Percentiles rank a stretch among this genome's conserved stretches.
phyloP scores from a whole-genome alignment of 2,797 vertebrate species.

The Ctenopoma multispine region DNA sequence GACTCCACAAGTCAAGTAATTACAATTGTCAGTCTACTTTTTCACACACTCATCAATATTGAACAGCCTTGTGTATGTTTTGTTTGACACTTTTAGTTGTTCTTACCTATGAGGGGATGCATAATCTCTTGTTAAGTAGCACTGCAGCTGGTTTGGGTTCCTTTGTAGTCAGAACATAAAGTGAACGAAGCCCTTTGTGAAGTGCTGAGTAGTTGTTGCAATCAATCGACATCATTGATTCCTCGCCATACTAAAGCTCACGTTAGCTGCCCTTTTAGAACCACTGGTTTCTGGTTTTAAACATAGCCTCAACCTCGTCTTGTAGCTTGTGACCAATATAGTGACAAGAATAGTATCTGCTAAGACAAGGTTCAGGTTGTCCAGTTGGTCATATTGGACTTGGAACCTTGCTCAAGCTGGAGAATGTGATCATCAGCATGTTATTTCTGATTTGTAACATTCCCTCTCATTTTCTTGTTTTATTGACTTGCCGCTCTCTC shows the following conservation, averaged over 20 bases:
- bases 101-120: slow-evolving; percentile 1
- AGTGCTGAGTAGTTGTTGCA: slow-evolving; percentile 9
- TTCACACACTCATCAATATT: slow-evolving; percentile 1
- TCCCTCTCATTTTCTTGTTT: slow-evolving; percentile 44
- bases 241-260: background rate
- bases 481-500: too few relatives aligned
- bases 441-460: slow-evolving; percentile 11
- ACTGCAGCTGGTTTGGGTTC: background rate
- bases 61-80: slow-evolving; percentile 11
- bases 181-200: slow-evolving; percentile 14
- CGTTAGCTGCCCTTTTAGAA: slow-evolving; percentile 8
- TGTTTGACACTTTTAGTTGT: slow-evolving; percentile 12
- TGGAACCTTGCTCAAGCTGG: background rate
- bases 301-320: background rate
- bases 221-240: slow-evolving; percentile 27
- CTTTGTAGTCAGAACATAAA: slow-evolving; percentile 13
- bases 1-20: slow-evolving; percentile 19
- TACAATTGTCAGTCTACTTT: slow-evolving; percentile 7
- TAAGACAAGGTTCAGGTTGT: slow-evolving; percentile 2
- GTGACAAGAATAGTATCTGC: background rate
- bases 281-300: slow-evolving; percentile 8
- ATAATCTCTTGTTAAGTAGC: background rate
- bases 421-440: background rate
- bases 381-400: background rate
- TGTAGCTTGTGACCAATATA: background rate